Conservation (phyloP, 2,888 invertebrate genomes). For the Galerucella pusilla region DNA sequence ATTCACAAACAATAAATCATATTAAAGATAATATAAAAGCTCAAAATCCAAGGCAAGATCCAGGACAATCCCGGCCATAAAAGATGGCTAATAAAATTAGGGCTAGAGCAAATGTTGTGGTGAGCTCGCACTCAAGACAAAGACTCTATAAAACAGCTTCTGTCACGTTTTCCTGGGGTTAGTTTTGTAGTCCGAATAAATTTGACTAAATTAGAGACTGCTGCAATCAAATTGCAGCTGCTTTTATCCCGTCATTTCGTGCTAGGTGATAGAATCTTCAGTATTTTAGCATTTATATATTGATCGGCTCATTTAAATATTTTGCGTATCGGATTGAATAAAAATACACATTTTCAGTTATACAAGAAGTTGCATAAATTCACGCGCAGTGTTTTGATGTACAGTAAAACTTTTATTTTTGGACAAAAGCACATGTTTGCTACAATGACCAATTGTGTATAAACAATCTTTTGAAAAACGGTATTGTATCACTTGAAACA, state of each 20-base stretch:
- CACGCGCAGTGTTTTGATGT: neutral
- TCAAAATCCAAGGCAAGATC: conserved; percentile 32
- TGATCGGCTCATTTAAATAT: conserved; percentile 16
- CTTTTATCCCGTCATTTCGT: conserved; percentile 33
- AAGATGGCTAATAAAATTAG: conserved; percentile 39
- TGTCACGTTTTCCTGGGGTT: conserved; percentile 39
- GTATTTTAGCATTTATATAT: conserved; percentile 23
- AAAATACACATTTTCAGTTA: neutral
- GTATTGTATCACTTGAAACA: too few species aligned
- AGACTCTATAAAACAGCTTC: conserved; percentile 38
- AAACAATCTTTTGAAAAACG: too few species aligned
- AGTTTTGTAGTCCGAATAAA: conserved; percentile 38
- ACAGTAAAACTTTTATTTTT: too few species aligned
- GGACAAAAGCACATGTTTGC: too few species aligned
- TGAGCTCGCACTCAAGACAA: conserved; percentile 35
- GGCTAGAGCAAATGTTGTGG: conserved; percentile 37
- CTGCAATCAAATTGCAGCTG: conserved; percentile 31
- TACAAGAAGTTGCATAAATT: neutral
- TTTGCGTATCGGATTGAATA: neutral
- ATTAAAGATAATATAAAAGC: conserved; percentile 33
- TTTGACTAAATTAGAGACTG: conserved; percentile 38
- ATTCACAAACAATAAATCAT: conserved; percentile 25
- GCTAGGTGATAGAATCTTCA: conserved; percentile 14
- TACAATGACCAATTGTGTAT: too few species aligned
- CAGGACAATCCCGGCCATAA: conserved; percentile 31